Evolutionary conservation across 92 coral and sea anemone genomes (phyloP), one percentile per base, ranked within the genome.

Genomic region (Hydrozoanthus gracilis): DNA sequence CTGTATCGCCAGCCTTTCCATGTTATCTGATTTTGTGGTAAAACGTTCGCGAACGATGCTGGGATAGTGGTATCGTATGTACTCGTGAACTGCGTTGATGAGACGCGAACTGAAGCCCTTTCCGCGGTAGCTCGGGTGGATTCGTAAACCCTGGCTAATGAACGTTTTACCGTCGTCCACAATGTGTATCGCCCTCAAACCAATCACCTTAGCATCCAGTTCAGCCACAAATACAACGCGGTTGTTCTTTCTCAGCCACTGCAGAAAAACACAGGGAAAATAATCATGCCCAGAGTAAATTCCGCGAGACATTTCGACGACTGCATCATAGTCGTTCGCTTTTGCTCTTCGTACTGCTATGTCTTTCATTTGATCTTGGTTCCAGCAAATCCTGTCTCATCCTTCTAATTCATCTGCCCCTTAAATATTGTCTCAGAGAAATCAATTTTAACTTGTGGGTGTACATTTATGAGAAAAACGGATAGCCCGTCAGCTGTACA

Each of bases 21-120:
- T 90, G 88, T 96, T 96, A 76, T 95, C 96, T 1, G 99, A 96
- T 87, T 95, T 96, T 13, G 99, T 96, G 4, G 99, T 95, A 85
- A 95, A 96, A 73, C 99, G 96, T 88, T 96, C 99, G 72, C 96
- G 92, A 76, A 18, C 71, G 27, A 96, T 94, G 51, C 76, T 84
- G 51, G 98, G 96, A 75, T 91, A 90, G 47, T 95, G 87, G 12
- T 78, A 54, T 71, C 92, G 92, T 27, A 95, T 89, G 79, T 91
- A 87, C 47, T 89, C 93, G 69, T 95, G 98, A 15, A 91, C 95
- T 15, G 95, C 92, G 35, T 86, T 84, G 39, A 96, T 96, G 51
- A 96, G 87, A 55, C 90, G 92, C 4, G 96, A 76, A 47, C 99
- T 96, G 61, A 96, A 78, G 6, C 99, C 99, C 49, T 90, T 92